A percentile compares a stretch with the other conserved stretches of the same genome.
These are phyloP conservation scores for Leptura quadrifasciata DNA, from an alignment of 2,888 invertebrate genomes.

Conservation along the genomic window DNA sequence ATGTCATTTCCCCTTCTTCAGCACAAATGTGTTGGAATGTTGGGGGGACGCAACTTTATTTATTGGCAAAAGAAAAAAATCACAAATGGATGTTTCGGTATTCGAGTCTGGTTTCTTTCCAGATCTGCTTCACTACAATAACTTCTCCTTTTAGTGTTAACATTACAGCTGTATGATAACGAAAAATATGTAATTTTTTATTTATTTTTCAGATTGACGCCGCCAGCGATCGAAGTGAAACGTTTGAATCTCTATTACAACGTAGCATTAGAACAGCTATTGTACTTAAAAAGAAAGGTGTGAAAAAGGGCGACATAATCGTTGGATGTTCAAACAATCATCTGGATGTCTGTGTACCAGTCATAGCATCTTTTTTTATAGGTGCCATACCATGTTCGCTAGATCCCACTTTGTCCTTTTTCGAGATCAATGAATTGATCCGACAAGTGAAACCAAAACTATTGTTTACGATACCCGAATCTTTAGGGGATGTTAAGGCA, in stretches of 20 bases:
- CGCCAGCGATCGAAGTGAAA: conserved; percentile 15
- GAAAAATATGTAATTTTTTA: background rate
- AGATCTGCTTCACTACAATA: no score
- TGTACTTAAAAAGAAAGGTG: conserved; percentile 27
- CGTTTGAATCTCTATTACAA: conserved; percentile 31
- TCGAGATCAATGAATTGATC: conserved; percentile 33
- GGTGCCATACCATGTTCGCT: conserved; percentile 39
- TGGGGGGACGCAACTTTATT: no score
- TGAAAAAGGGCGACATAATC: conserved; percentile 33
- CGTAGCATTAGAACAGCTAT: conserved; percentile 36
- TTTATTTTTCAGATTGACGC: conserved; percentile 25
- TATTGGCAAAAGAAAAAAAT: no score
- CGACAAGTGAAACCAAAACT: conserved; percentile 37
- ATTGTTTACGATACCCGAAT: conserved; percentile 33
- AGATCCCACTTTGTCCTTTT: conserved; percentile 31
- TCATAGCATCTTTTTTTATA: conserved; percentile 27
- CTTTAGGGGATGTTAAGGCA: conserved; percentile 5
- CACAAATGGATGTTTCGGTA: no score
- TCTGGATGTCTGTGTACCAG: conserved; percentile 32
- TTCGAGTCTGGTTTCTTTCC: no score
- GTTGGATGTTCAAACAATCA: conserved; percentile 36
- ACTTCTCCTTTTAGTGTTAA: no score
- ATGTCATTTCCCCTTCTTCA: no score
- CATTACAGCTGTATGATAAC: no score
- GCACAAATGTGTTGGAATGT: no score